Percentiles rank a stretch among this genome's conserved stretches.
Evolutionary conservation across 92 coral and sea anemone genomes (phyloP).

Genomic region (Porites rus): DNA sequence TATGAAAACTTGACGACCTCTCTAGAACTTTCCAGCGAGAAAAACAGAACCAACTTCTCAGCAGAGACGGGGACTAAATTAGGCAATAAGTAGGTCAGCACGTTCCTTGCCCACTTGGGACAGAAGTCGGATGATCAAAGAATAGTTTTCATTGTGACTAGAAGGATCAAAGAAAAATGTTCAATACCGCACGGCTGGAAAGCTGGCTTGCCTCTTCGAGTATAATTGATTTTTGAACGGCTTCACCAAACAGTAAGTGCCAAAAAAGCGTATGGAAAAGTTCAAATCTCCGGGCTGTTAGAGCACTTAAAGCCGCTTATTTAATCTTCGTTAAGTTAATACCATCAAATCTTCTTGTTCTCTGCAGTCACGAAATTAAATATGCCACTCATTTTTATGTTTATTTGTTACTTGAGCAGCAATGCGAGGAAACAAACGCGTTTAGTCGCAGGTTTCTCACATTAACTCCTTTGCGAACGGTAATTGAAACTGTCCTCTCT

Average conservation of each 20-base stretch:
- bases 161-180: constrained; percentile 78
- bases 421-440: constrained; percentile 11
- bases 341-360: constrained; percentile 17
- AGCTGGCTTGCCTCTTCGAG: constrained; percentile 8
- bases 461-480: not conserved
- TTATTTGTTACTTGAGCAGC: not conserved
- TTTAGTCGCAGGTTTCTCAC: not conserved
- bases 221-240: constrained; percentile 19
- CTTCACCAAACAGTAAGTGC: constrained; percentile 4
- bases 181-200: constrained; percentile 62
- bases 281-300: not conserved
- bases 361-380: constrained; percentile 36
- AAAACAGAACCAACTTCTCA: not conserved
- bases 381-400: constrained; percentile 16
- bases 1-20: not conserved
- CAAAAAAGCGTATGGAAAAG: not conserved
- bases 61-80: constrained; percentile 24
- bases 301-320: constrained; percentile 7
- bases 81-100: constrained; percentile 4
- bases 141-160: constrained; percentile 55
- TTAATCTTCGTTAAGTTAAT: constrained; percentile 13
- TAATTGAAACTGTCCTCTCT: not conserved
- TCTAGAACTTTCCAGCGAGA: too few species aligned
- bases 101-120: constrained; percentile 60
- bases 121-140: constrained; percentile 81